Conservation (phyloP, 2,797 vertebrate genomes). For the Strix occidentalis region DNA sequence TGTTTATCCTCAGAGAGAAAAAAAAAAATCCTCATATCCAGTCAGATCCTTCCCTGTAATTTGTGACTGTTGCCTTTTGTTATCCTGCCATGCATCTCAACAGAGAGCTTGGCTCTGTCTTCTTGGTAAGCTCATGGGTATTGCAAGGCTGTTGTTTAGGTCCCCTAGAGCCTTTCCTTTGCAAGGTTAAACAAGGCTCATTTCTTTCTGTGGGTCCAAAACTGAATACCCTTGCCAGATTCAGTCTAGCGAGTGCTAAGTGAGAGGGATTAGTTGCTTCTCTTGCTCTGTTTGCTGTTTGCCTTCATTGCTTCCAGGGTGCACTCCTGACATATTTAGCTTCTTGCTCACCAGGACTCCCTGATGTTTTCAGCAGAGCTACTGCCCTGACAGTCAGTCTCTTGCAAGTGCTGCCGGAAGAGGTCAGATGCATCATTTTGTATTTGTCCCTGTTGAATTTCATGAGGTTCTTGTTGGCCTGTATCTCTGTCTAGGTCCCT, state of each 20-base stretch:
- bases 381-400: not conserved
- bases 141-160: not conserved
- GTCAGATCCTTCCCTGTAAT: not conserved
- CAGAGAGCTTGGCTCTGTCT: not conserved
- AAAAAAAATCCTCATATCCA: not conserved
- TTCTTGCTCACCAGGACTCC: not conserved
- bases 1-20: not conserved
- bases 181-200: not conserved
- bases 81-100: accelerated
- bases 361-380: not conserved
- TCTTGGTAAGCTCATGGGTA: not conserved
- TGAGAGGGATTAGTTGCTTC: not conserved
- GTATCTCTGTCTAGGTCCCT: not conserved
- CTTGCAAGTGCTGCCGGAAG: not conserved
- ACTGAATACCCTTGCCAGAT: not conserved
- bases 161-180: not conserved
- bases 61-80: not conserved
- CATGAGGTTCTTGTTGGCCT: not conserved
- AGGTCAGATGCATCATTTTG: not conserved
- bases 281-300: not conserved
- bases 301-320: not conserved
- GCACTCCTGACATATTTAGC: not conserved
- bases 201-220: not conserved
- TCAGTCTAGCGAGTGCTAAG: not conserved
- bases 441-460: not conserved